phyloP scores from a whole-genome alignment of 2,888 invertebrate species.

The Leptopterna dolabrata region DNA sequence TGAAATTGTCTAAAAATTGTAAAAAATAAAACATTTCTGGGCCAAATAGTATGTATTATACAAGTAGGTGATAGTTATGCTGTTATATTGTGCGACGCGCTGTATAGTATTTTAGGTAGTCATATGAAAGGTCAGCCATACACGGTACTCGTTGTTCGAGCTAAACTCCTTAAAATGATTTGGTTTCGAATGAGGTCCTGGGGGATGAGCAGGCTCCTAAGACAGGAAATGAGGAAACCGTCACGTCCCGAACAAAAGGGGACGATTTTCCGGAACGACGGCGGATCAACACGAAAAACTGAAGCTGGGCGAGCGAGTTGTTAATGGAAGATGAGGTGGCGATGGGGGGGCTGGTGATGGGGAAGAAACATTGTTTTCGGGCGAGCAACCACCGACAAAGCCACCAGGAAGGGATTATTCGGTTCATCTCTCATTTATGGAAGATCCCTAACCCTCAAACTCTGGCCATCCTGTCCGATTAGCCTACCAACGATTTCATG shows the following conservation, averaged over 20 bases:
- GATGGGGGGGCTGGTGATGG: background rate
- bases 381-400: constrained; percentile 36
- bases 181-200: background rate
- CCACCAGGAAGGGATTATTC: constrained; percentile 21
- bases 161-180: too few species aligned
- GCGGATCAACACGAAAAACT: constrained; percentile 16
- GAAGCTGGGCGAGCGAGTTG: background rate
- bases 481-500: too few species aligned
- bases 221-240: constrained; percentile 4
- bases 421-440: constrained; percentile 5
- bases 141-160: too few species aligned
- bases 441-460: background rate
- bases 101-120: too few species aligned
- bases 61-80: too few species aligned
- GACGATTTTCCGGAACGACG: constrained; percentile 41
- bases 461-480: too few species aligned
- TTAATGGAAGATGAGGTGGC: background rate
- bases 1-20: too few species aligned
- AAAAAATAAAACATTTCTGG: too few species aligned
- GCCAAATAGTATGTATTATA: too few species aligned
- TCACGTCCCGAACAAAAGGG: background rate
- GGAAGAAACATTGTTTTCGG: constrained; percentile 38
- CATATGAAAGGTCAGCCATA: too few species aligned
- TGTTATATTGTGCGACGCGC: too few species aligned
- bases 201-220: background rate